Conservation (phyloP, 2,888 invertebrate genomes). For the Pegoplata infirma region DNA sequence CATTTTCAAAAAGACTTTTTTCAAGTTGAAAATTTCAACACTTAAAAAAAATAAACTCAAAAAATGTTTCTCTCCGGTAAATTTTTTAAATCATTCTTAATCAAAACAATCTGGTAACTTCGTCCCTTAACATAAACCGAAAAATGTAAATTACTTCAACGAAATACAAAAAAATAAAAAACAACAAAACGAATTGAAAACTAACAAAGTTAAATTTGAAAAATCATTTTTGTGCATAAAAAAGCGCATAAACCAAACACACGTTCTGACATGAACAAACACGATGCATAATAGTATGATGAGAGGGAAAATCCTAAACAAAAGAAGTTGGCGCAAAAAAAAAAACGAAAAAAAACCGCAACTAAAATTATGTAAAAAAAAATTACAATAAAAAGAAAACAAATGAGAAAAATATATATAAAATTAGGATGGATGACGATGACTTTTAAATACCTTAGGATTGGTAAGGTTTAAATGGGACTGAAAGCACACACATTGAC, state of each 20-base stretch:
- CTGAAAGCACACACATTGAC: too few species aligned
- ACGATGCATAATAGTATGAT: slow-evolving; percentile 1
- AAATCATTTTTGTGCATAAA: slow-evolving; percentile 8
- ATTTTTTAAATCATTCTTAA: too few species aligned
- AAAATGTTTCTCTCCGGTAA: too few species aligned
- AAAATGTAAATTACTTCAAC: slow-evolving; percentile 42
- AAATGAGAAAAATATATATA: not conserved
- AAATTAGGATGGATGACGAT: too few species aligned
- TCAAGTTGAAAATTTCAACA: too few species aligned
- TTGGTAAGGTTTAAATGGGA: too few species aligned
- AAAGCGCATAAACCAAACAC: slow-evolving; percentile 7
- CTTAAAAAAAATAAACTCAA: too few species aligned
- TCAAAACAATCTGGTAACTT: too few species aligned
- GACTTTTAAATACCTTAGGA: too few species aligned
- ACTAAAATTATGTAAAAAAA: slow-evolving; percentile 17
- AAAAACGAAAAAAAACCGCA: slow-evolving; percentile 10
- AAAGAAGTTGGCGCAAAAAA: not conserved
- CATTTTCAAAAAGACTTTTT: too few species aligned
- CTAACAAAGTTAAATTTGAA: slow-evolving; percentile 30
- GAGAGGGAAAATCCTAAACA: slow-evolving; percentile 10
- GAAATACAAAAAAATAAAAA: slow-evolving; percentile 14
- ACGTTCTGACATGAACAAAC: slow-evolving; percentile 24
- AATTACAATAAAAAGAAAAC: slow-evolving; percentile 4
- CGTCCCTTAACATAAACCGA: not conserved
- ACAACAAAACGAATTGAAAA: too few species aligned